These are phyloP conservation scores for Aplysina aerophoba DNA, from an alignment of 37 sponge, comb jelly and placozoan genomes.

Conservation along the genomic window DNA sequence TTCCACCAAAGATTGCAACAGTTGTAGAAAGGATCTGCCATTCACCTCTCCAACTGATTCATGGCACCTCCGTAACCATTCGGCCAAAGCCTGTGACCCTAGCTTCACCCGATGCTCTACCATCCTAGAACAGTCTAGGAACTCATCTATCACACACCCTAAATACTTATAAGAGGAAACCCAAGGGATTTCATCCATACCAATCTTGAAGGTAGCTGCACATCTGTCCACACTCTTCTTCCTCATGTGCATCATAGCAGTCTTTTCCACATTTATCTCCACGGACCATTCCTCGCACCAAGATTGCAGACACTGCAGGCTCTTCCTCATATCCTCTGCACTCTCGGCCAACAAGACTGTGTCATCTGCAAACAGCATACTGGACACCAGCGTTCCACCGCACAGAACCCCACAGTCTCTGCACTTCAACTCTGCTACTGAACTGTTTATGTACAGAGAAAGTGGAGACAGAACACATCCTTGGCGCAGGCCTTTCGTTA, in stretches of 20 bases:
- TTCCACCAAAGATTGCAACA: not conserved
- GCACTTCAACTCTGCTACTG: not conserved
- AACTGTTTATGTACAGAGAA: conserved; percentile 15
- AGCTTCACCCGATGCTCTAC: conserved; percentile 21
- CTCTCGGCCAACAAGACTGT: not conserved
- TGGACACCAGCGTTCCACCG: not conserved
- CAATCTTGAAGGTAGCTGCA: not conserved
- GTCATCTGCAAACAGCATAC: conserved; percentile 23
- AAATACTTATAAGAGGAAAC: conserved; percentile 29
- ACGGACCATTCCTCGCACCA: conserved; percentile 32
- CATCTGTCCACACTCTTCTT: not conserved
- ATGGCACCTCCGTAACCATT: not conserved
- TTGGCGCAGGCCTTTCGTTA: too few relatives aligned
- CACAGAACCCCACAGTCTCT: not conserved
- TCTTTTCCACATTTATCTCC: conserved; percentile 10
- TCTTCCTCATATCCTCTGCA: not conserved
- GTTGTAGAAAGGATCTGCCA: conserved; percentile 3
- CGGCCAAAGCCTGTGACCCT: conserved; percentile 21
- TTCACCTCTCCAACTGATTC: not conserved
- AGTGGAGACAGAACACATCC: too few relatives aligned
- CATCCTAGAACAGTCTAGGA: conserved; percentile 32
- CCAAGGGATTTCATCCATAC: not conserved
- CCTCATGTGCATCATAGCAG: conserved; percentile 29
- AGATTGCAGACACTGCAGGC: conserved; percentile 11
- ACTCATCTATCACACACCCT: conserved; percentile 28